Conservation (phyloP, 2,113 vertebrate genomes). For the Reinhardtius hippoglossoides region DNA sequence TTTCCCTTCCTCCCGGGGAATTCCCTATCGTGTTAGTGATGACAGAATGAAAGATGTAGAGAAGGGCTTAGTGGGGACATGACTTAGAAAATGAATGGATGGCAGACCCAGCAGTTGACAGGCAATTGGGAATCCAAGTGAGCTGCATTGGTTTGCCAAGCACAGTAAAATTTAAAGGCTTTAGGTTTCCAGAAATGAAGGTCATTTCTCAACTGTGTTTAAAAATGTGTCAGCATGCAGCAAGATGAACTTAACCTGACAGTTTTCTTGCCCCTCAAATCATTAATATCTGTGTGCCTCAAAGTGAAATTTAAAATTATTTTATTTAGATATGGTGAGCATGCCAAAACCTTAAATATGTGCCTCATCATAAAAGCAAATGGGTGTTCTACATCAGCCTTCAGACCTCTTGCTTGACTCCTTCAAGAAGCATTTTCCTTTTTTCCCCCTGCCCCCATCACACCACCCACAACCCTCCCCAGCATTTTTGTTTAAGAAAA, state of each 20-base stretch:
- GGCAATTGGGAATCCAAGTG: constrained; percentile 64
- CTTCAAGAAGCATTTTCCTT: constrained; percentile 65
- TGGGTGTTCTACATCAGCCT: constrained; percentile 74
- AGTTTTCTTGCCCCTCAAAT: constrained; percentile 58
- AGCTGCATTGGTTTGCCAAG: constrained; percentile 73
- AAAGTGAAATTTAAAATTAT: constrained; percentile 49
- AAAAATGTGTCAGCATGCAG: constrained; percentile 78
- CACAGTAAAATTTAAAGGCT: constrained; percentile 70
- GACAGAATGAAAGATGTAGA: constrained; percentile 74
- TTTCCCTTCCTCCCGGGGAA: constrained; percentile 63
- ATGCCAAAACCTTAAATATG: constrained; percentile 66
- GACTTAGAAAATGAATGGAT: constrained; percentile 67
- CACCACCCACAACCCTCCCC: constrained; percentile 50
- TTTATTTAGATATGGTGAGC: constrained; percentile 38
- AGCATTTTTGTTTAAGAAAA: constrained; percentile 79
- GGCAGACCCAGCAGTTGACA: constrained; percentile 66
- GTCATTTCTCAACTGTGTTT: constrained; percentile 81
- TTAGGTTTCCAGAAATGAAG: constrained; percentile 78
- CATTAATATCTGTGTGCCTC: constrained; percentile 45
- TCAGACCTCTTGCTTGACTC: constrained; percentile 48
- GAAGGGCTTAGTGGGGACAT: constrained; percentile 59
- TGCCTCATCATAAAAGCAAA: constrained; percentile 74
- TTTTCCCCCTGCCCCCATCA: constrained; percentile 47
- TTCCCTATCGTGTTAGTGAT: constrained; percentile 72
- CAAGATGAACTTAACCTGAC: constrained; percentile 62